Evolutionary conservation across 2,797 vertebrate species (phyloP), one percentile per base, ranked within the genome.

Genomic region (Manis pentadactyla): DNA sequence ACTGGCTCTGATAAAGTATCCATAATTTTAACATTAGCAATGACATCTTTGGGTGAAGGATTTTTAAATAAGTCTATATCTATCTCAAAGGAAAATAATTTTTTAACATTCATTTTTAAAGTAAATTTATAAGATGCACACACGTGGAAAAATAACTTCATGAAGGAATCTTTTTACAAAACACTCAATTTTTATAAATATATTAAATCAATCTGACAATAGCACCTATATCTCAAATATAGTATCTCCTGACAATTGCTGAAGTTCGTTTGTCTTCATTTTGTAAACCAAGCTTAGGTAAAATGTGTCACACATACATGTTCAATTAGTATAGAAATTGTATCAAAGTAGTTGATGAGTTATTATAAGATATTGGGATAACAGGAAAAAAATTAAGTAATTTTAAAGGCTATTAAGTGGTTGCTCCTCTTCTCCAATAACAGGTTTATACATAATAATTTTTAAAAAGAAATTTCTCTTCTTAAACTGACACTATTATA

Each of bases 1-100:
- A 86, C 1, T 5, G 64, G 42, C 83, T 94, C 46, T 87, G 69
- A 25, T 2, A 89, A 71, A 96, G 15, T 82, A 95, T 79, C 77
- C 34, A 1, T 57, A 37, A 73, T 63, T 85, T 79, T 53, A 7
- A 37, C 49, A 90, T 89, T 9, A 71, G 31, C n/a, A 84, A 89
- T 86, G 31, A n/a, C 0, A 1, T 88, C 15, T 68, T 87, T 96
- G 91, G 78, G 59, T 78, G 69, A 88, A 88, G 59, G 21, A 96
- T 91, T 93, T 57, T 85, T 75, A 97, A 93, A 8, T 79, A 93
- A 23, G 4, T 96, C 93, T 88, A 88, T 96, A 2, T 95, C 39
- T 93, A 3, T 92, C 53, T 31, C 2, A 91, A 96, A 94, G 79
- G 25, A 46, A 94, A 69, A 66, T 23, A 91, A 79, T 74, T 83